Evolutionary conservation across 1,140 invertebrate species (phyloP), one percentile per base, ranked within the genome.

Genomic region (Subanguina moxae): DNA sequence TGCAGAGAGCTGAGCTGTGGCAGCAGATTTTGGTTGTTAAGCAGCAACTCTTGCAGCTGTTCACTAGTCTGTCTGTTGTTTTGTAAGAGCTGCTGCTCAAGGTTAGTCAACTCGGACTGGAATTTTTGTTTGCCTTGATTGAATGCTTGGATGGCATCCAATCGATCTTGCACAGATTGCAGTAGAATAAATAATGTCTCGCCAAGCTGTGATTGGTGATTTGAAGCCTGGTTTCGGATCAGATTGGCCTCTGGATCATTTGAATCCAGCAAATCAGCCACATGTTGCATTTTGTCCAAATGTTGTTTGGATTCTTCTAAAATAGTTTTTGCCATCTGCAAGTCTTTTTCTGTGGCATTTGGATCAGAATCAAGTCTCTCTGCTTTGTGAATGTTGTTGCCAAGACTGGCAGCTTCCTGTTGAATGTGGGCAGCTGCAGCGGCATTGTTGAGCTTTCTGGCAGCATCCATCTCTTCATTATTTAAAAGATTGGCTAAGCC

Each of bases 221-320:
- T 52, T 52, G 48, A 64, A 66, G 48, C 48, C 3, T 52, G 46
- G 65, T 56, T 19, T 43, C 59, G 56, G 23, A 52, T 25, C 23
- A 21, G n/a, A 52, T 52, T 52, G 15, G 48, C 48, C 23, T 52
- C n/a, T 25, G 3, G n/a, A 25, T 52, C 48, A 52, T 19, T 52
- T 1, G 15, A 1, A 52, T 76, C 70, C 17, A 76, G 71, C 28
- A 32, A 62, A 13, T 17, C 52, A 48, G 77, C 75, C 46, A 78
- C 73, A 43, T 76, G 30, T 15, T 72, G 28, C 76, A 76, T 78
- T n/a, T 45, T 27, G 15, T 42, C 48, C 27, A 45, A 23, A 43
- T 75, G 38, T 28, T 75, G 30, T 19, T 23, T 23, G 21, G 74
- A 64, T 17, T 65, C 46, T 38, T 76, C 57, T 23, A 62, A 57